Evolutionary conservation across 1,140 invertebrate species (phyloP).

Genomic region (Laodelphax striatellus): DNA sequence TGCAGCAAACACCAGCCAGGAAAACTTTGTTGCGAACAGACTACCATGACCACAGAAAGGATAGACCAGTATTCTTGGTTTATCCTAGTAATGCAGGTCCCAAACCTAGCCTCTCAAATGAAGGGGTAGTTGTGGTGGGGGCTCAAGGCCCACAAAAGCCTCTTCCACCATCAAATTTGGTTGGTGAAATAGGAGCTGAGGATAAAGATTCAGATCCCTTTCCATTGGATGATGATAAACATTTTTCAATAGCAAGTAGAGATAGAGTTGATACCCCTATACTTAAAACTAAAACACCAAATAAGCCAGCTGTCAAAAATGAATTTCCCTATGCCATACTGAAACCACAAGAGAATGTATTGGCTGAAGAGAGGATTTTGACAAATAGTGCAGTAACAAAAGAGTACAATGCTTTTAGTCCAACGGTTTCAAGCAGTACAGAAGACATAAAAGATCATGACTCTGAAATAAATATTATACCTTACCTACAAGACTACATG

Average conservation of each 20-base stretch:
- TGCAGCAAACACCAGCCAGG: conserved; percentile 31
- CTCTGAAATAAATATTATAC: conserved; percentile 29
- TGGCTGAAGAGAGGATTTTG: conserved; percentile 13
- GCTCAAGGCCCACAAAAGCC: conserved; percentile 40
- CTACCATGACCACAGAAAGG: conserved; percentile 13
- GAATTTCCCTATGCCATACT: conserved; percentile 25
- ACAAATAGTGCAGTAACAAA: conserved; percentile 10
- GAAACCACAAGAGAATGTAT: conserved; percentile 16
- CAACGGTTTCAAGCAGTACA: conserved; percentile 19
- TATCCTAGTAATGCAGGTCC: conserved; percentile 36
- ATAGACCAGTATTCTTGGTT: conserved; percentile 44
- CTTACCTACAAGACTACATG: conserved; percentile 39
- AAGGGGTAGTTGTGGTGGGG: conserved; percentile 41
- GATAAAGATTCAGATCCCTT: conserved; percentile 29
- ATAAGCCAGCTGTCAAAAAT: conserved; percentile 26
- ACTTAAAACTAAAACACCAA: conserved; percentile 33
- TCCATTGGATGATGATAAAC: conserved; percentile 35
- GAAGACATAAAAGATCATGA: conserved; percentile 22
- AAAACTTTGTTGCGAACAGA: conserved; percentile 13
- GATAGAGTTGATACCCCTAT: conserved; percentile 36
- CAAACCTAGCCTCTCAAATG: conserved; percentile 31
- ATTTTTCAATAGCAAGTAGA: conserved; percentile 30
- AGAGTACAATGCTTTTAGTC: conserved; percentile 24
- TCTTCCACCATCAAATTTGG: conserved; percentile 38
- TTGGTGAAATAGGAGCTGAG: not conserved